Base-by-base conservation (phyloP, 2,113 vertebrate genomes). In the Lamprotornis superbus region DNA sequence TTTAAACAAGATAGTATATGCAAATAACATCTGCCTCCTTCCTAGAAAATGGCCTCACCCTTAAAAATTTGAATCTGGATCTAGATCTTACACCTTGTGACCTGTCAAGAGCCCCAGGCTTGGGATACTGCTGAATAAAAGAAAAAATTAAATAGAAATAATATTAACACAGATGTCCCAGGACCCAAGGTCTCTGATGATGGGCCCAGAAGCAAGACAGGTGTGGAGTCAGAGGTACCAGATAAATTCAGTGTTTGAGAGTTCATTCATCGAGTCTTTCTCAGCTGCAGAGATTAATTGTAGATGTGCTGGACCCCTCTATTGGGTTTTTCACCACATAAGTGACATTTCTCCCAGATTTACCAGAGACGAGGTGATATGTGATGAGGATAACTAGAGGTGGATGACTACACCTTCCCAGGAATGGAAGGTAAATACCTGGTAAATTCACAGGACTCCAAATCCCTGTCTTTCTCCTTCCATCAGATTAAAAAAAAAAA, bases 41-140 rank as follows among this genome's bases (percentile, higher is more conserved):
- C 74, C 35, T 46, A 65, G 77, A 70, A 85, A 76, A 74, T 12
- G n/a, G 14, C 25, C 22, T 12, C 27, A 59, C 60, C 64, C 53
- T 60, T 78, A 42, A 60, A 91, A 80, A 47, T 50, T 80, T 0
- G 1, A 55, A 15, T 73, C 22, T 71, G 50, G 30, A 35, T 67
- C 59, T 63, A 63, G 24, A 74, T 70, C 30, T 90, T 53, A 67
- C 12, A 67, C 15, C 11, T 82, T 4, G 1, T 50, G 33, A 79
- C 27, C 24, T 67, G 39, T 82, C 40, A 65, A 31, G 21, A 61
- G 31, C 50, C 86, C 60, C 69, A 95, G 70, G 28, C 20, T 60
- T 78, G n/a, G 23, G 33, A 67, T 77, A 40, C 44, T 80, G 39
- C 9, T 87, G 31, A 93, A 94, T 60, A 93, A 87, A 90, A 78